These are phyloP conservation scores for western clawed frog (Xenopus tropicalis) DNA, from an alignment of 2,113 vertebrate genomes.

Conservation along the genomic window DNA sequence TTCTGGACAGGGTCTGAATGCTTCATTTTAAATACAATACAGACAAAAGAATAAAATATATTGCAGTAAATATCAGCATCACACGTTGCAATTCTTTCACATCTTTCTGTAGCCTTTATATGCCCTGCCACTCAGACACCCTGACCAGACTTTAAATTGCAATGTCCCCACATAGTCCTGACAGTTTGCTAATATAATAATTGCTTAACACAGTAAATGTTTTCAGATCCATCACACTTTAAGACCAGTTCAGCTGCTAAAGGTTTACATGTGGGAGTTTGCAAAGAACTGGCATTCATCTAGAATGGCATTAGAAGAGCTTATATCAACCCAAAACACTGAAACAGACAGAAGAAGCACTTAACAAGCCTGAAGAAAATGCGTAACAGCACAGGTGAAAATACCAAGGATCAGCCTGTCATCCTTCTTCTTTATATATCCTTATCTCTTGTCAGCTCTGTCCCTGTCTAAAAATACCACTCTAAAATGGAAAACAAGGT, in stretches of 20 bases:
- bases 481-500: not conserved
- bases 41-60: too few relatives aligned
- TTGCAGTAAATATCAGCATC: too few relatives aligned
- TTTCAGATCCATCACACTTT: not conserved
- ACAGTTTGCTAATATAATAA: constrained; percentile 20
- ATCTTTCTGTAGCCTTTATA: too few relatives aligned
- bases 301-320: constrained; percentile 18
- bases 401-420: constrained; percentile 18
- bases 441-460: not conserved
- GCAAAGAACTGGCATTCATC: constrained; percentile 21
- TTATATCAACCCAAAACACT: constrained; percentile 10
- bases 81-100: too few relatives aligned
- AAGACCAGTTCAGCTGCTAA: constrained; percentile 1
- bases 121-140: too few relatives aligned
- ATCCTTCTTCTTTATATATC: constrained; percentile 2
- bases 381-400: constrained; percentile 7
- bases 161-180: not conserved
- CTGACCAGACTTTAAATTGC: too few relatives aligned
- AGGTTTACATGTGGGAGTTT: constrained; percentile 20
- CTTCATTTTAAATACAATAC: too few relatives aligned
- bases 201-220: constrained; percentile 15
- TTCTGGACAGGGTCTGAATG: too few relatives aligned
- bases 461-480: constrained; percentile 1
- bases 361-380: constrained; percentile 25
- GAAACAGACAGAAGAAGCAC: constrained; percentile 16